Base-by-base conservation (phyloP, 1,140 invertebrate genomes). In the Drosophila kanapiae region DNA sequence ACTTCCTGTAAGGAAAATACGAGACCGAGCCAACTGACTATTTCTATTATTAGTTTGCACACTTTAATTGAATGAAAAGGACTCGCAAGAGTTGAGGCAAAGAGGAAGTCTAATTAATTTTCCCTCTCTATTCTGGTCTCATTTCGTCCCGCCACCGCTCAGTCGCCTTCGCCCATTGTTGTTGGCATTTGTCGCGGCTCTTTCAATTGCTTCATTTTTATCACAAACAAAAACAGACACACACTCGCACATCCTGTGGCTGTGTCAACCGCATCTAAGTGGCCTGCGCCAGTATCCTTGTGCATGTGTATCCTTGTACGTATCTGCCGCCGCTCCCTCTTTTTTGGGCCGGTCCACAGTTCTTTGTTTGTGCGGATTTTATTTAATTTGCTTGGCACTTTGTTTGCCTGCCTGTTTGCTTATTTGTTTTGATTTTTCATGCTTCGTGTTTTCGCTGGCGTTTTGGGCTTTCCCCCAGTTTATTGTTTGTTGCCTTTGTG, bases 381-480 rank as follows among this genome's bases (percentile, higher is more conserved):
- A 85, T 85, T 85, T 81, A 85, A 85, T 85, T 85, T 85, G 63
- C 82, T 85, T 68, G 63, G 82, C 76, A 84, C 67, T 84, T 84
- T 84, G 82, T 80, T 77, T 84, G 72, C 51, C 54, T 59, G 77
- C 81, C 54, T 85, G 78, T 81, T 85, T 84, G 77, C 82, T 68
- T 80, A 84, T 84, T 84, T 84, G 82, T 85, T 84, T 84, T 81
- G 82, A 85, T 80, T 85, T 85, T 81, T 78, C 78, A 77, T 85
- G 62, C 68, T 83, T 63, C 64, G 29, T 56, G 47, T 64, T 82
- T 71, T 56, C 48, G 61, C 43, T 74, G 59, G 61, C 60, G 45
- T 71, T 49, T 60, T 74, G 58, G 56, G 47, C 42, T 65, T 76
- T 70, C 11, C 43, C 47, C 40, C 64, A 51, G 35, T 65, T 61